Evolutionary conservation across 2,113 vertebrate species (phyloP), one percentile per base, ranked within the genome.

Genomic region (Rissa tridactyla): DNA sequence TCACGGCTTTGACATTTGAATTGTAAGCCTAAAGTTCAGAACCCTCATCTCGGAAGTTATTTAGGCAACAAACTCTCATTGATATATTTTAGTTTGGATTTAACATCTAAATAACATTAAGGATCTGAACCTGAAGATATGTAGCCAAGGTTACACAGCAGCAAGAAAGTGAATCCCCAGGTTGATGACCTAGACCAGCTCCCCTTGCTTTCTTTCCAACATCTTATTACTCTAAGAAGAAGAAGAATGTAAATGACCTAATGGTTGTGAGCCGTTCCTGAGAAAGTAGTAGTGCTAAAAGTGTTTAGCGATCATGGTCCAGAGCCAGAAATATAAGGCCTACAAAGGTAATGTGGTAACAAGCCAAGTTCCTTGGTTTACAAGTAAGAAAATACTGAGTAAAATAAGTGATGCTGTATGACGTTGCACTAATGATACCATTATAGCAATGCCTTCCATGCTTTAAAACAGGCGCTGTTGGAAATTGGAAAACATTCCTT

Each of bases 131-230:
- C 36, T 49, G 18, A 83, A 65, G 6, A 20, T 46, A 9, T 0
- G 0, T n/a, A 21, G 19, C 30, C 49, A 62, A 36, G 32, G 10
- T 66, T 66, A n/a, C 10, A 6, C 0, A 1, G 32, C 22, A 71
- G 29, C 10, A 71, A 60, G 77, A 54, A 42, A 18, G 4, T 8
- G 6, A 75, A 58, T 68, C 5, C 46, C 47, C 58, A 60, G 13
- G 52, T 54, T 54, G 52, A 54, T 54, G 52, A 54, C 23, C 26
- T 49, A 49, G 21, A 49, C 47, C 15, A 25, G 10, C 36, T 25
- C 60, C n/a, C 23, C 29, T 27, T 15, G 7, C 23, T 61, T 46
- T 58, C 21, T 40, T 92, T 84, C 34, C 18, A 52, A 19, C 2
- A 7, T 27, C 8, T 30, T 70, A 5, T 71, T 77, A n/a, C 47